These are phyloP conservation scores for Plutella xylostella DNA, from an alignment of 2,888 invertebrate species.

Conservation along the genomic window DNA sequence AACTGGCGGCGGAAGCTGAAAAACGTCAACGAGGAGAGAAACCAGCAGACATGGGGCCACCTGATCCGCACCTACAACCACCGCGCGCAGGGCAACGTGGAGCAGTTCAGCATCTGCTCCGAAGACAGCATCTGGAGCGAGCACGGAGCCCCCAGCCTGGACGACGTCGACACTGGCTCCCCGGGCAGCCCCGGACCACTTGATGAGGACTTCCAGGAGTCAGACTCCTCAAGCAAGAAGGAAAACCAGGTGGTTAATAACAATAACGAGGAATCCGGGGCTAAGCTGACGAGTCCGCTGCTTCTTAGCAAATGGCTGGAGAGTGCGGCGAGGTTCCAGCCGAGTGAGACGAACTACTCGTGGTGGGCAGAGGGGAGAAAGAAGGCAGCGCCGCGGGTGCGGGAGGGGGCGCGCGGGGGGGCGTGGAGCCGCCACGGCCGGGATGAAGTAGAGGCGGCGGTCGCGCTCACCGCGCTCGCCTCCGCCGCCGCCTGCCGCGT, in stretches of 20 bases:
- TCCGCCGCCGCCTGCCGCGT: conserved; percentile 43
- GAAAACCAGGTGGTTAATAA: conserved; percentile 46
- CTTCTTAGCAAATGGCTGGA: conserved; percentile 81
- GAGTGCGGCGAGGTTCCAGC: conserved; percentile 79
- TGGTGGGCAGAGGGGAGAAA: conserved; percentile 69
- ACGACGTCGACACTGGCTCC: conserved; percentile 34
- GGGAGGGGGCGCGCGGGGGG: conserved; percentile 32
- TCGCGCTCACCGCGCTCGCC: conserved; percentile 77
- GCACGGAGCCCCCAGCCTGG: conserved; percentile 47
- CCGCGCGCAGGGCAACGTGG: conserved; percentile 81
- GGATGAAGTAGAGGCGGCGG: conserved; percentile 82
- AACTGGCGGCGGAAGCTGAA: conserved; percentile 84
- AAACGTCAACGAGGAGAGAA: conserved; percentile 77
- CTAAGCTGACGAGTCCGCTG: conserved; percentile 64
- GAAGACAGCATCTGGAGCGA: conserved; percentile 86
- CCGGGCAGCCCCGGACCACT: conserved; percentile 36
- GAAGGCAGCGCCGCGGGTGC: conserved; percentile 35
- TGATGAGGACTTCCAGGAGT: conserved; percentile 33
- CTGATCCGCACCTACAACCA: conserved; percentile 79
- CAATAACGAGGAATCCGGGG: conserved; percentile 26
- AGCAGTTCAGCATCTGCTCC: conserved; percentile 83
- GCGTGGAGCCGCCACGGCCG: conserved; percentile 65
- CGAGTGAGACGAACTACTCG: conserved; percentile 77
- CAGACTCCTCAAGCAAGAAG: conserved; percentile 38
- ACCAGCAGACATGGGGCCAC: conserved; percentile 79